phyloP scores from a whole-genome alignment of 2,797 vertebrate species.

The Chiropotes sagulatus region DNA sequence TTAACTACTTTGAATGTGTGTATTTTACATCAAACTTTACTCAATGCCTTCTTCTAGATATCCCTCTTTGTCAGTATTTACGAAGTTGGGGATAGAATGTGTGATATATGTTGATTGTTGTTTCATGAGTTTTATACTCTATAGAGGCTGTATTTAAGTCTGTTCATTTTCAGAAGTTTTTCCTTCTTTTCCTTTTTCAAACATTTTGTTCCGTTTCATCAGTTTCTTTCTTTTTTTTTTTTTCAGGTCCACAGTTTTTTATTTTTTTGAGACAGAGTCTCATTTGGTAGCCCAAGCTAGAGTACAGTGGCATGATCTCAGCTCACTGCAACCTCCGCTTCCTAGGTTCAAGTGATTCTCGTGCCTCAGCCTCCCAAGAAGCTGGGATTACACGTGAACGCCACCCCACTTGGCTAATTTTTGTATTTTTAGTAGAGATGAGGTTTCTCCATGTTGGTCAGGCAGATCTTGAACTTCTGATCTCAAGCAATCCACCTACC shows the following conservation, averaged over 20 bases:
- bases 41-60: not conserved
- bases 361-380: not conserved
- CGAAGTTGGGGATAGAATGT: not conserved
- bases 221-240: not conserved
- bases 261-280: no score
- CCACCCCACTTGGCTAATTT: not conserved
- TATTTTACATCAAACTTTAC: not conserved
- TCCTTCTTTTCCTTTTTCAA: conserved; percentile 23
- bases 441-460: not conserved
- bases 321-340: no score
- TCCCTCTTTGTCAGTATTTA: not conserved
- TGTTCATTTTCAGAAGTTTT: not conserved
- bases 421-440: not conserved
- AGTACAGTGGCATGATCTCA: no score
- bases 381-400: not conserved
- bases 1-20: not conserved
- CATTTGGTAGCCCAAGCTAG: no score
- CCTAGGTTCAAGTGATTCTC: no score
- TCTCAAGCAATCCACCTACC: not conserved
- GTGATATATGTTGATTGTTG: not conserved
- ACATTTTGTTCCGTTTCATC: not conserved
- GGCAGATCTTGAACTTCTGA: not conserved
- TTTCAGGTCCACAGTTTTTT: not conserved
- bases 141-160: not conserved
- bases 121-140: not conserved